Evolutionary conservation across 2,797 vertebrate species (phyloP), one percentile per base, ranked within the genome.

Genomic region (Lithobates sylvaticus): DNA sequence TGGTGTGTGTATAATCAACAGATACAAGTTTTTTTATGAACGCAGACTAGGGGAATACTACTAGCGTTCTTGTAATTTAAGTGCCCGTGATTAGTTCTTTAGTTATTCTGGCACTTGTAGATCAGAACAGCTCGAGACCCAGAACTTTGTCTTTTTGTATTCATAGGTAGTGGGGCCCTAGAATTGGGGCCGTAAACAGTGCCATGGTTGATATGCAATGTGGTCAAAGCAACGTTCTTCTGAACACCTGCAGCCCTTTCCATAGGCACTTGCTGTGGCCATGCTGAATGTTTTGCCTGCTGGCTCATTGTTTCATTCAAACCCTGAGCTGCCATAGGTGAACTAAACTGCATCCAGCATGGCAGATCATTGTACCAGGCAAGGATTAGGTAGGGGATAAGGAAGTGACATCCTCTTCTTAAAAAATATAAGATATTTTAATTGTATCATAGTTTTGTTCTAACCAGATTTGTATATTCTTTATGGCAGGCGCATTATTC

Each of bases 401-500:
- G 50, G 50, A 54, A 18, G 5, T 4, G 0, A 54, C 3, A 54
- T 54, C 3, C 16, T 54, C 50, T 54, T 3, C 50, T 54, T 61
- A 13, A 23, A 61, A 2, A 23, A 5, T 58, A 10, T 44, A 13
- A 61, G 6, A 9, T 7, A 47, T 13, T 61, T 8, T 61, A 61
- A 61, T 61, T 1, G 8, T 2, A 9, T 6, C 4, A 23, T 61
- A 23, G 21, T 18, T 61, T 18, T 61, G 21, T 61, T 61, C 23
- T 21, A 23, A 34, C 7, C 70, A 72, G 16, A 21, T 39, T 21
- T 39, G 36, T 42, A 23, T 72, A 21, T 72, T 64, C 9, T 67
- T 36, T 76, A 47, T 76, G 9, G 3, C 91, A 99, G 98, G 98
- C 98, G 78, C 98, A 99, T 92, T 99, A 99, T 89, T 99, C 98